Percentiles rank a stretch among this genome's conserved stretches.
phyloP scores from a whole-genome alignment of 2,797 vertebrate genomes.

The Coilia nasus region DNA sequence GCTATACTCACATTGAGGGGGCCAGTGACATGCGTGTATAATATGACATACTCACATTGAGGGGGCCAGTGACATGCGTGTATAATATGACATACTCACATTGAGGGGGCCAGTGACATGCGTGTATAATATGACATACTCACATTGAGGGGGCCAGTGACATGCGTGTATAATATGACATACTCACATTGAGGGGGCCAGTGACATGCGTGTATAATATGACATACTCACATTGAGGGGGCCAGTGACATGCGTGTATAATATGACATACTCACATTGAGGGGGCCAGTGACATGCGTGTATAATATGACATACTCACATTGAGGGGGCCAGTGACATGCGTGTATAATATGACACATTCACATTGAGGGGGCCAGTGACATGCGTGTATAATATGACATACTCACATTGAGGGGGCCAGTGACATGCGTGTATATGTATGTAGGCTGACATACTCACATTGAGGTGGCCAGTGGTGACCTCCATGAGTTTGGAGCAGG shows the following conservation, averaged over 20 bases:
- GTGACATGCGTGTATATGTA: slow-evolving; percentile 76
- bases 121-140: slow-evolving; percentile 65
- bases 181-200: slow-evolving; percentile 84
- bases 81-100: slow-evolving; percentile 69
- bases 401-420: slow-evolving; percentile 84
- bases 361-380: slow-evolving; percentile 84
- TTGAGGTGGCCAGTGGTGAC: slow-evolving; percentile 84
- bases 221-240: slow-evolving; percentile 83
- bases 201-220: slow-evolving; percentile 72
- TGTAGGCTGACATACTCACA: slow-evolving; percentile 69
- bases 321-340: slow-evolving; percentile 75
- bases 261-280: background rate
- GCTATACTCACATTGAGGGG: slow-evolving; percentile 87
- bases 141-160: slow-evolving; percentile 84
- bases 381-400: slow-evolving; percentile 63
- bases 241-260: slow-evolving; percentile 73
- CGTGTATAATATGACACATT: slow-evolving; percentile 65
- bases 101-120: slow-evolving; percentile 84
- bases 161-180: slow-evolving; percentile 63
- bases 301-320: background rate
- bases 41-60: slow-evolving; percentile 79
- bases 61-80: slow-evolving; percentile 80
- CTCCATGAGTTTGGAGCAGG: slow-evolving; percentile 75
- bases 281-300: slow-evolving; percentile 76
- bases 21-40: slow-evolving; percentile 79